These are phyloP conservation scores for Villa cingulata DNA, from an alignment of 2,888 invertebrate species.

Conservation along the genomic window DNA sequence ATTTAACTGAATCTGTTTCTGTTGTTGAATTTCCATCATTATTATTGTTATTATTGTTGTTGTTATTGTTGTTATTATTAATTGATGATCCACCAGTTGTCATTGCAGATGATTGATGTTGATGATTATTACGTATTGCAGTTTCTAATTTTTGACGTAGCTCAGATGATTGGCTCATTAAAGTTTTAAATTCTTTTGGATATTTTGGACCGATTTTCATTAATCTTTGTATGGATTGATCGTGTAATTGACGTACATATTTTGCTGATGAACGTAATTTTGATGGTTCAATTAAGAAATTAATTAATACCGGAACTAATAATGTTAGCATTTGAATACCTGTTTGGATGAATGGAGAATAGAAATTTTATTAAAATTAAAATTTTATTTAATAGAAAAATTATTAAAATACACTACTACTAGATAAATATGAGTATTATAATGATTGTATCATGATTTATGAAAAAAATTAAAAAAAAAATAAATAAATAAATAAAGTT, in stretches of 20 bases:
- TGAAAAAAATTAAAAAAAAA: no score
- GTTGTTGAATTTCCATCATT: constrained; percentile 12
- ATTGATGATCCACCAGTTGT: constrained; percentile 41
- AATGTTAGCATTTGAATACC: constrained; percentile 82
- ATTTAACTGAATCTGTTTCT: neutral
- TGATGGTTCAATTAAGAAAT: constrained; percentile 60
- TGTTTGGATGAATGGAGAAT: constrained; percentile 39
- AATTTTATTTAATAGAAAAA: no score
- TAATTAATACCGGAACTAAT: constrained; percentile 80
- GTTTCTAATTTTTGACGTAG: constrained; percentile 70
- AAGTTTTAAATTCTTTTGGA: constrained; percentile 82
- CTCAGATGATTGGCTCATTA: constrained; percentile 74
- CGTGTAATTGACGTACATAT: constrained; percentile 62
- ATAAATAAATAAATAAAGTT: no score
- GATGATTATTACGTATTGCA: constrained; percentile 65
- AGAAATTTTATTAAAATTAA: neutral
- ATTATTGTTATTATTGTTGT: constrained; percentile 31
- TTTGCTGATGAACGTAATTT: constrained; percentile 46
- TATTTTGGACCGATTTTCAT: constrained; percentile 86
- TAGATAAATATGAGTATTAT: neutral
- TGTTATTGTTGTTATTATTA: constrained; percentile 36
- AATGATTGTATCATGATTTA: no score
- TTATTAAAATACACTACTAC: neutral
- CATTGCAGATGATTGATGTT: constrained; percentile 53
- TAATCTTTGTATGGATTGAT: constrained; percentile 77